Evolutionary conservation across 2,113 vertebrate genomes (phyloP).

Genomic region (Marmota flaviventris): DNA sequence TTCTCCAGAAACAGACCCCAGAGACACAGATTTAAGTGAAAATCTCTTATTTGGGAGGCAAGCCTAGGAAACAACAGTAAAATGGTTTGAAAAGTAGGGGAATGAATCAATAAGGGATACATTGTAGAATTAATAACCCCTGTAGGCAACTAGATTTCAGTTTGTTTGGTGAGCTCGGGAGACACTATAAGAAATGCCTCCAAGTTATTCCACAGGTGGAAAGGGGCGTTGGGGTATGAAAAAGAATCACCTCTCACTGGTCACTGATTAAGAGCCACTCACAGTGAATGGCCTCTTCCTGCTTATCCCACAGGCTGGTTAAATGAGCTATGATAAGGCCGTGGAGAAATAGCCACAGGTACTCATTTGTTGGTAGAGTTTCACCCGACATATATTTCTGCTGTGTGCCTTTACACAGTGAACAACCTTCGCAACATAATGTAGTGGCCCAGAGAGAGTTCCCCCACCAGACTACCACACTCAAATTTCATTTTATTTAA

Average conservation of each 20-base stretch:
- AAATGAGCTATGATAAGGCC: not conserved
- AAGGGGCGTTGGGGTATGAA: not conserved
- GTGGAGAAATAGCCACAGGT: not conserved
- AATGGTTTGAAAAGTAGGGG: not conserved
- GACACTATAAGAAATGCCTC: not conserved
- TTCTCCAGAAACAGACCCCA: not conserved
- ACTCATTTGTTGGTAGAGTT: not conserved
- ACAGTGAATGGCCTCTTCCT: not conserved
- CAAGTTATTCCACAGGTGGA: not conserved
- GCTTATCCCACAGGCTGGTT: not conserved
- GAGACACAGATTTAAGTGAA: not conserved
- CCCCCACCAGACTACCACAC: not conserved
- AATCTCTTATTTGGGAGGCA: not conserved
- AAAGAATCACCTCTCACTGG: not conserved
- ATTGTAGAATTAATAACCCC: not conserved
- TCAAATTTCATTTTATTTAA: not conserved
- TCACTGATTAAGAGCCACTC: not conserved
- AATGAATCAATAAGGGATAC: not conserved
- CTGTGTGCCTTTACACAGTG: not conserved
- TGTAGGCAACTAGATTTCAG: not conserved
- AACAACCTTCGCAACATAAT: not conserved
- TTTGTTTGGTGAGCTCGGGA: not conserved
- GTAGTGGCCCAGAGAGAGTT: not conserved
- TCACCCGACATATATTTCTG: rapidly evolving
- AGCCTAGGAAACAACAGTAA: not conserved